Evolutionary conservation across 2,797 vertebrate species (phyloP).

Genomic region (Microctenopoma stevenorrisi): DNA sequence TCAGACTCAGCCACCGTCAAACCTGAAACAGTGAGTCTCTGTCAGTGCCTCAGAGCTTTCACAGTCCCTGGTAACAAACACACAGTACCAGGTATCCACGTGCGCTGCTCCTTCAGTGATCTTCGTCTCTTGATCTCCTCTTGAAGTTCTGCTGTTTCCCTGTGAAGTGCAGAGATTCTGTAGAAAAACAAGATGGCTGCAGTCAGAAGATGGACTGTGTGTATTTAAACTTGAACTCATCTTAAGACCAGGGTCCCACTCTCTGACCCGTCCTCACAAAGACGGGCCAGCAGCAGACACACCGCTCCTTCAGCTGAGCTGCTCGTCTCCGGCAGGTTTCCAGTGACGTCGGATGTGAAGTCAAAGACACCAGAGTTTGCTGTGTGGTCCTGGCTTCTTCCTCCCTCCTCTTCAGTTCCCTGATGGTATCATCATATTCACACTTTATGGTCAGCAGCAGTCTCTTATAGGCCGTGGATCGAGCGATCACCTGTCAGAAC

Average conservation of each 20-base stretch:
- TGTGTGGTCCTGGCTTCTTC: slow-evolving; percentile 56
- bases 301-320: slow-evolving; percentile 81
- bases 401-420: slow-evolving; percentile 70
- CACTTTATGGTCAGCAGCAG: slow-evolving; percentile 83
- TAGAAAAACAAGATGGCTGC: neutral
- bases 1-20: slow-evolving; percentile 77
- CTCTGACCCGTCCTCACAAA: neutral
- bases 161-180: slow-evolving; percentile 79
- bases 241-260: no score
- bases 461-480: slow-evolving; percentile 73
- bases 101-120: slow-evolving; percentile 10
- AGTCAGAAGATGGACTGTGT: neutral
- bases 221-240: no score
- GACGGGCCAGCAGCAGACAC: slow-evolving; percentile 8
- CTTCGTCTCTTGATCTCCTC: slow-evolving; percentile 64
- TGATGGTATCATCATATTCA: slow-evolving; percentile 82
- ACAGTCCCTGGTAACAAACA: neutral
- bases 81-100: slow-evolving; percentile 50
- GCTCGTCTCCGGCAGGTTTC: slow-evolving; percentile 73
- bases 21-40: slow-evolving; percentile 60
- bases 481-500: slow-evolving; percentile 77
- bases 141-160: slow-evolving; percentile 75
- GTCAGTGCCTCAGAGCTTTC: no score
- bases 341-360: slow-evolving; percentile 64
- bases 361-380: slow-evolving; percentile 49